A percentile compares a stretch with the other conserved stretches of the same genome.
Conservation (phyloP, 2,113 vertebrate species). For the Nesospiza acunhae region DNA sequence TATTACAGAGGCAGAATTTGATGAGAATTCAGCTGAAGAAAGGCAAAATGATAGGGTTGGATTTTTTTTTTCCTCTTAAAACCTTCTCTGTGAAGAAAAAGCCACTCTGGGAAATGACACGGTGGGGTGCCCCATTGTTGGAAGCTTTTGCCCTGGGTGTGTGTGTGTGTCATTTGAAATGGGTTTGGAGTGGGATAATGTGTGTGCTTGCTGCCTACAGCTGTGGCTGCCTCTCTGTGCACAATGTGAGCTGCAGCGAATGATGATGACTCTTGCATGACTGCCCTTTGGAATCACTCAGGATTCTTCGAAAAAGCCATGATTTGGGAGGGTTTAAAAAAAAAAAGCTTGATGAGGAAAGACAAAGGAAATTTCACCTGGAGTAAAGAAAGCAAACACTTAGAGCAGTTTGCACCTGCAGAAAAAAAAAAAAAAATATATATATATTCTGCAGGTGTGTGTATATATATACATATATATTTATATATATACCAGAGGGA, state of each 20-base stretch:
- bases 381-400: not conserved
- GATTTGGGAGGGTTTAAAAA: not conserved
- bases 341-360: not conserved
- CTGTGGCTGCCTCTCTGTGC: not conserved
- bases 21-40: conserved; percentile 4
- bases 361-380: not conserved
- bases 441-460: too few species aligned
- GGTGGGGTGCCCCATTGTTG: not conserved
- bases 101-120: not conserved
- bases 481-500: not conserved
- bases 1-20: not conserved
- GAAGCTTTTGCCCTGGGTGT: not conserved
- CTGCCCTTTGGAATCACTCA: not conserved
- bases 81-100: not conserved
- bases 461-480: too few species aligned
- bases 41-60: not conserved
- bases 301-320: not conserved
- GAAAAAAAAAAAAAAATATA: too few species aligned
- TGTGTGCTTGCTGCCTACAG: not conserved
- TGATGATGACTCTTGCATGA: fast-evolving
- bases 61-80: not conserved
- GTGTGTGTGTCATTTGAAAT: not conserved
- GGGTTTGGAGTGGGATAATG: not conserved
- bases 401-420: not conserved
- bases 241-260: not conserved